Base-by-base conservation (phyloP, 2,888 invertebrate species). In the Papilio elwesi region DNA sequence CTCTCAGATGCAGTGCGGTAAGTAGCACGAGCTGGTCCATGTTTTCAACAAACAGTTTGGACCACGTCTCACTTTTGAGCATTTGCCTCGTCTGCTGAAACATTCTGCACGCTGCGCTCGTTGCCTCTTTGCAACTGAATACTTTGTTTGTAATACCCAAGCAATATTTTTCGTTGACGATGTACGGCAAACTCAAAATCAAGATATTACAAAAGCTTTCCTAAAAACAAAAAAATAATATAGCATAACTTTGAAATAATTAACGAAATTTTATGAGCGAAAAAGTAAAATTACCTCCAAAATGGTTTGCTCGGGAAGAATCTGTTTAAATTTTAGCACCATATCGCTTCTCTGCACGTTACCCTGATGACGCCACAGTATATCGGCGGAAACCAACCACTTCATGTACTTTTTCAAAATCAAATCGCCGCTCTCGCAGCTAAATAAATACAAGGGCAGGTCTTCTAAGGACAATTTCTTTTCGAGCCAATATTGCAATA, bases 401-500 rank as follows among this genome's bases (percentile, higher is more conserved):
- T 90, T 89, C 73, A 92, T 81, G 77, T 94, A 91, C 69, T 84
- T 88, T 67, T 90, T 87, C 69, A 94, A 77, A 78, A 95, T 94
- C 9, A 79, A 74, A n/a, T 86, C 81, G 6, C 86, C 77, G 26
- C 80, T 83, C 13, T 85, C 77, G 75, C 86, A 92, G 10, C 88
- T 90, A 62, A 92, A 88, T 66, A 95, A 81, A 52, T 78, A 76
- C 59, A 92, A 82, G 0, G 95, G 94, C 65, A 95, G 89, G 15
- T 87, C 86, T n/a, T 87, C 81, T 4, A 94, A 76, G 4, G 80
- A 79, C 70, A 87, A 86, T 13, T 87, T 85, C 52, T 85, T 86
- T 9, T 83, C 78, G 75, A 93, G 88, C 95, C 95, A 95, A 74
- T 84, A 88, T 64, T 91, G 83, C 15, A 95, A 74, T 59, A 95